Evolutionary conservation across 2,888 invertebrate genomes (phyloP).

Genomic region (Chloroclystis v-ata): DNA sequence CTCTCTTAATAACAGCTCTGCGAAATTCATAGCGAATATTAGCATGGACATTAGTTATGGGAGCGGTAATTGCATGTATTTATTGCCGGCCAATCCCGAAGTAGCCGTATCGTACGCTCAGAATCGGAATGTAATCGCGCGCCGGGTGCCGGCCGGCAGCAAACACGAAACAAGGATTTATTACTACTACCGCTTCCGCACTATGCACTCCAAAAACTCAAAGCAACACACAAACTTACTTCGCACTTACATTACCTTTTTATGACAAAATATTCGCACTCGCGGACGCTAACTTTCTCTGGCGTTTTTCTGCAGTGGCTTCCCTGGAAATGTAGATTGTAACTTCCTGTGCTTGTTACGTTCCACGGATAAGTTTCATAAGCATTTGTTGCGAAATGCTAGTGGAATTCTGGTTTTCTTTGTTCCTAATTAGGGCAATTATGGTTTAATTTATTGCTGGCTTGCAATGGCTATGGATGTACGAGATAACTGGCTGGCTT

Average conservation of each 20-base stretch:
- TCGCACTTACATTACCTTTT: slow-evolving; percentile 37
- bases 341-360: slow-evolving; percentile 25
- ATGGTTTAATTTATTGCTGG: slow-evolving; percentile 12
- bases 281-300: slow-evolving; percentile 22
- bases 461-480: slow-evolving; percentile 8
- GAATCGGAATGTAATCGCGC: slow-evolving; percentile 48
- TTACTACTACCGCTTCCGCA: slow-evolving; percentile 42
- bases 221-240: slow-evolving; percentile 40
- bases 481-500: slow-evolving; percentile 7
- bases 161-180: slow-evolving; percentile 47
- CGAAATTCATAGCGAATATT: slow-evolving; percentile 20
- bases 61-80: slow-evolving; percentile 41
- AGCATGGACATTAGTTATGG: slow-evolving; percentile 29
- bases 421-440: slow-evolving; percentile 18
- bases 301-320: slow-evolving; percentile 24
- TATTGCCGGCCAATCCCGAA: slow-evolving; percentile 32
- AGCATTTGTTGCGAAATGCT: slow-evolving; percentile 25
- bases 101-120: slow-evolving; percentile 31
- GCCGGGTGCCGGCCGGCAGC: slow-evolving; percentile 34
- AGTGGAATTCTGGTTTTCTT: slow-evolving; percentile 19
- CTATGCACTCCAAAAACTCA: slow-evolving; percentile 45
- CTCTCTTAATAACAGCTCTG: slow-evolving; percentile 4
- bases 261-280: slow-evolving; percentile 31
- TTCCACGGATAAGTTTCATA: slow-evolving; percentile 20
- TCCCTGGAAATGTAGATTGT: slow-evolving; percentile 26